Conservation (phyloP, 30 jellyfish, hydroid and myxozoan species). For the Hydractinia echinata region DNA sequence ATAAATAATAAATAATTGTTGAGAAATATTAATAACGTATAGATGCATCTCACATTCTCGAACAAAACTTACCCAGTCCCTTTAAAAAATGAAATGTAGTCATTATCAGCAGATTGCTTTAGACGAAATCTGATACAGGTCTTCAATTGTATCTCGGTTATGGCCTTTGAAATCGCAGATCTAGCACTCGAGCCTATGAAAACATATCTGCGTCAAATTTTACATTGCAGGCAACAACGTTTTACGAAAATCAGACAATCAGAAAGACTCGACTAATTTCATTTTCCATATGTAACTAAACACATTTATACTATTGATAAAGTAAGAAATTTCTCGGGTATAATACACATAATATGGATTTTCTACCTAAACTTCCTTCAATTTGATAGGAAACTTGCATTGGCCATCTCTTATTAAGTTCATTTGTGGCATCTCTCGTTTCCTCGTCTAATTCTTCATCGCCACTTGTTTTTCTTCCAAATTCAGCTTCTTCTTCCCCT, state of each 20-base stretch:
- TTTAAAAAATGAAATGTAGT: background rate
- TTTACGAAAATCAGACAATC: no score
- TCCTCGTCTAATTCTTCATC: slow-evolving; percentile 4
- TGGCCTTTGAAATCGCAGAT: background rate
- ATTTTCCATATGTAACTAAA: background rate
- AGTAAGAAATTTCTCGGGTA: background rate
- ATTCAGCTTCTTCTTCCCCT: slow-evolving; percentile 4
- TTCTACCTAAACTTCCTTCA: slow-evolving; percentile 3
- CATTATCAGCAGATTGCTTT: background rate
- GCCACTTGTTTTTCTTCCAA: background rate
- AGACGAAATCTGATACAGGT: background rate
- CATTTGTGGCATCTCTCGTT: background rate
- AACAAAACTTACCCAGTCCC: background rate
- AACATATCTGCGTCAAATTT: background rate
- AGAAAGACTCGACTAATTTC: background rate
- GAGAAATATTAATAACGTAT: background rate
- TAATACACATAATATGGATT: background rate
- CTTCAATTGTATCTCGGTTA: background rate
- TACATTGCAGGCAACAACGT: no score
- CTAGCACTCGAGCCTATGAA: background rate
- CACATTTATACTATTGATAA: background rate
- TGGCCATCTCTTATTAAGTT: background rate
- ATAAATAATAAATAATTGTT: no score
- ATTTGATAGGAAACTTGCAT: background rate
- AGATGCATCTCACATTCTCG: background rate